Conservation (phyloP, 2,113 vertebrate species). For the Coreoperca whiteheadi region DNA sequence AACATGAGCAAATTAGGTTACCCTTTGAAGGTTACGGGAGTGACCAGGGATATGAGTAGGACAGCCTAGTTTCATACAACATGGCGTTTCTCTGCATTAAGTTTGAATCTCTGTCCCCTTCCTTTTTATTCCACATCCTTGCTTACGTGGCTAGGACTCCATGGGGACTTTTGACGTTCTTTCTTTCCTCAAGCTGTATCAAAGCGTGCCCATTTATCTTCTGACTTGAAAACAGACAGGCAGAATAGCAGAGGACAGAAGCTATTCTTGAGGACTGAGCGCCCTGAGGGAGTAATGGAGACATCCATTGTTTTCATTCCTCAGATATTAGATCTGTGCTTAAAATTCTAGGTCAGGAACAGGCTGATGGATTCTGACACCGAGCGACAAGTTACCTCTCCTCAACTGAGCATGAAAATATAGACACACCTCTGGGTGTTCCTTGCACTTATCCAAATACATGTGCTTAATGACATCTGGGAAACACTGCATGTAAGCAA, state of each 20-base stretch:
- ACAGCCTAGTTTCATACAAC: slow-evolving; percentile 52
- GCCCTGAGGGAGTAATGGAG: slow-evolving; percentile 59
- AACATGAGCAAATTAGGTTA: slow-evolving; percentile 29
- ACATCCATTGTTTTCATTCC: slow-evolving; percentile 67
- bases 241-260: slow-evolving; percentile 48
- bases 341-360: slow-evolving; percentile 74
- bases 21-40: slow-evolving; percentile 49
- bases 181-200: slow-evolving; percentile 54
- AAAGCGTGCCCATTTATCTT: slow-evolving; percentile 78
- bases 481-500: slow-evolving; percentile 28
- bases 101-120: slow-evolving; percentile 38
- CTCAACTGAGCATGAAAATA: slow-evolving; percentile 57
- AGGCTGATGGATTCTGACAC: slow-evolving; percentile 69
- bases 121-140: slow-evolving; percentile 55
- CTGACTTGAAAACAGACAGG: slow-evolving; percentile 71
- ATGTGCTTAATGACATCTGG: slow-evolving; percentile 45
- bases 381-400: slow-evolving; percentile 38
- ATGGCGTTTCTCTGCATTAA: slow-evolving; percentile 34
- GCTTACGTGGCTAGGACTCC: slow-evolving; percentile 52
- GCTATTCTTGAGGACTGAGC: slow-evolving; percentile 61
- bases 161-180: slow-evolving; percentile 57
- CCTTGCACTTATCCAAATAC: slow-evolving; percentile 46
- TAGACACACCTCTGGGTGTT: slow-evolving; percentile 63
- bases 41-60: slow-evolving; percentile 39
- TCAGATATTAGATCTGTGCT: slow-evolving; percentile 66